Evolutionary conservation across 1,140 invertebrate genomes (phyloP), one percentile per base, ranked within the genome.

Genomic region (Calycopis cecrops): DNA sequence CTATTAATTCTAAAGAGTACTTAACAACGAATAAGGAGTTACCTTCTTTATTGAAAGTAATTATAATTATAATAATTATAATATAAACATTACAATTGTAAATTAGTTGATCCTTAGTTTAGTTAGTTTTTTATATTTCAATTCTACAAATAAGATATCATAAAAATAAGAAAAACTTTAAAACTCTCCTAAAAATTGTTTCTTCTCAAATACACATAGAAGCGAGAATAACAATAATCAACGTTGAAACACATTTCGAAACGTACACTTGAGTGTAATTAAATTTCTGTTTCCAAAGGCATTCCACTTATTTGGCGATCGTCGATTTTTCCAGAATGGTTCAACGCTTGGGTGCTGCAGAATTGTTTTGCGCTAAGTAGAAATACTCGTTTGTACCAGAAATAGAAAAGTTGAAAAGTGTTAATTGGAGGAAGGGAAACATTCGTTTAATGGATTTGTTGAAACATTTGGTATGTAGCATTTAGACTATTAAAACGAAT

Each of bases 261-360:
- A 7, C 40, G 40, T 16, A 16, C 17, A 16, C 40, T 17, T 44
- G 7, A 8, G 38, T 14, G 40, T 44, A 44, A 44, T 44, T 44
- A 44, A 44, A 44, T 44, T 44, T 44, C 40, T 16, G 40, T 44
- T 44, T 28, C n/a, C 40, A 44, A 44, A 44, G 40, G 40, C 40
- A 44, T 44, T 44, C 40, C 40, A 16, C 17, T 16, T 16, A 37
- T 37, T 37, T n/a, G 35, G 35, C n/a, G 40, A 16, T 44, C 12
- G 40, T 14, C 12, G 40, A 17, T 14, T 44, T 44, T 17, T 44
- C 12, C 40, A 44, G 40, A 44, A 37, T 9, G 14, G 40, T 4
- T 16, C 17, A 14, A 16, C 17, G 14, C 9, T 16, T 44, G 40
- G 40, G 16, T 16, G 14, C 14, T 16, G 40, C 16, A 12, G 17